phyloP scores from a whole-genome alignment of 2,797 vertebrate genomes.

The Avahi laniger region DNA sequence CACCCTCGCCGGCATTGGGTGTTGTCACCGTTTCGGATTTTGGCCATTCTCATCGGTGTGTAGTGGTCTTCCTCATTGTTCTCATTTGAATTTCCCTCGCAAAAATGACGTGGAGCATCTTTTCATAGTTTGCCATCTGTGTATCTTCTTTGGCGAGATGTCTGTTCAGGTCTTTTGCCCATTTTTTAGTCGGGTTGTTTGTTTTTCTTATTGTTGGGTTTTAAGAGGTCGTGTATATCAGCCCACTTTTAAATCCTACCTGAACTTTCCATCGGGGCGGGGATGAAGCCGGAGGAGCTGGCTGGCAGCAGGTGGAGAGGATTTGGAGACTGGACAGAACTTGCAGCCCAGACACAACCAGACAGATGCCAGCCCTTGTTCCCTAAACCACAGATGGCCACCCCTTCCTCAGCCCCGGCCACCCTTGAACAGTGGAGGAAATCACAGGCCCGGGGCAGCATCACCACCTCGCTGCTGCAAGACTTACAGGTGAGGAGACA shows the following conservation, averaged over 20 bases:
- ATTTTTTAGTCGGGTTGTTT: background rate
- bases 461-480: background rate
- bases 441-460: rapidly evolving
- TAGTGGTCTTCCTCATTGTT: too few relatives aligned
- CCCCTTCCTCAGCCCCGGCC: background rate
- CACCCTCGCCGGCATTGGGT: background rate
- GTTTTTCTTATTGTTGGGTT: background rate
- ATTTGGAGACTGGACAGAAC: background rate
- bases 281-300: background rate
- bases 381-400: background rate
- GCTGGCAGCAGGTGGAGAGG: background rate
- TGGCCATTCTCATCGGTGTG: too few relatives aligned
- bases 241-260: background rate
- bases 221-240: background rate
- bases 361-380: background rate
- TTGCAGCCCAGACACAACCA: rapidly evolving
- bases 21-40: background rate
- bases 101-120: rapidly evolving
- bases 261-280: background rate
- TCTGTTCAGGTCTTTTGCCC: background rate
- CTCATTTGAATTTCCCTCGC: background rate
- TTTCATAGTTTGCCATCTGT: background rate
- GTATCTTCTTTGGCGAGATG: background rate
- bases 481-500: background rate
- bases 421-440: background rate